Evolutionary conservation across 2,888 invertebrate species (phyloP).

Genomic region (Macropis europaea): DNA sequence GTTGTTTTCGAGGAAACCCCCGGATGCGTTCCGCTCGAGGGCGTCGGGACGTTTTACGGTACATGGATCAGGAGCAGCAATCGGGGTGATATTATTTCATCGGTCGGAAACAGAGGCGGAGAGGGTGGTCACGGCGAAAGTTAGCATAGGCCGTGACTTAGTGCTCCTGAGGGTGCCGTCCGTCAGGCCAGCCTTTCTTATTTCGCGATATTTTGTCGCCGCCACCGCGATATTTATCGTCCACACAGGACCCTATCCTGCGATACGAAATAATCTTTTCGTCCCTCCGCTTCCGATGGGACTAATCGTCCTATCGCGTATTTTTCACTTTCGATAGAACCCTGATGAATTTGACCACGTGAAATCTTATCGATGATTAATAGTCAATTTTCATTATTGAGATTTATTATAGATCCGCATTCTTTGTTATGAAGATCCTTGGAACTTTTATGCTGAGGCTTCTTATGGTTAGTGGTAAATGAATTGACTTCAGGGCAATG

Average conservation of each 20-base stretch:
- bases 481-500: too few species aligned
- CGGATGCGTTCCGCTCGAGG: slow-evolving; percentile 1
- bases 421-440: too few species aligned
- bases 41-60: slow-evolving; percentile 55
- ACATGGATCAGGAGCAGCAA: slow-evolving; percentile 60
- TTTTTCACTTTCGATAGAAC: neutral
- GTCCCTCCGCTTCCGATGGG: neutral
- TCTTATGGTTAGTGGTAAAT: too few species aligned
- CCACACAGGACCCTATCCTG: slow-evolving; percentile 62
- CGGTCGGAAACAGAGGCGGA: slow-evolving; percentile 64
- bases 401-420: too few species aligned
- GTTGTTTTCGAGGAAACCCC: slow-evolving; percentile 28
- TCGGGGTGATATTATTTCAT: slow-evolving; percentile 74
- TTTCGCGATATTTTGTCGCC: slow-evolving; percentile 78
- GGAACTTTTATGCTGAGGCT: too few species aligned
- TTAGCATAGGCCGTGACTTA: slow-evolving; percentile 79
- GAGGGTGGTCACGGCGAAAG: slow-evolving; percentile 55
- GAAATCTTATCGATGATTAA: neutral
- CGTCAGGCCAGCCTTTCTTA: slow-evolving; percentile 73
- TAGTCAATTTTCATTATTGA: too few species aligned
- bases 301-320: slow-evolving; percentile 11
- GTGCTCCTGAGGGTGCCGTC: slow-evolving; percentile 78
- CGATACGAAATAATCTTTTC: slow-evolving; percentile 24
- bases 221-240: slow-evolving; percentile 73
- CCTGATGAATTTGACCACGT: neutral